Evolutionary conservation across 2,113 vertebrate species (phyloP), one percentile per base, ranked within the genome.

Genomic region (Tyrannus savana): DNA sequence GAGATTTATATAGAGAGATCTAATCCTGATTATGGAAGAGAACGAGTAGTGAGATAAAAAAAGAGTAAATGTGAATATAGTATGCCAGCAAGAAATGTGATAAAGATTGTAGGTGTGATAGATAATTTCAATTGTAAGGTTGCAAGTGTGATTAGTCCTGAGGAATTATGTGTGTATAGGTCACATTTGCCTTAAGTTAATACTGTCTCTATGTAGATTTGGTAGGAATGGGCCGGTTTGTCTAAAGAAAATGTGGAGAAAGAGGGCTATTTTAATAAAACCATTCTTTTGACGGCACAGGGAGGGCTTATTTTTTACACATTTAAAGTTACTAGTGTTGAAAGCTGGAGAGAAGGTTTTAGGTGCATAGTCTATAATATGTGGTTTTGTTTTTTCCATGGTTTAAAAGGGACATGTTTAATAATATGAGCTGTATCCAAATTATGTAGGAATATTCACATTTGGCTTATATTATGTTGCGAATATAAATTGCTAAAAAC

Each of bases 311-410:
- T 53, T 89, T 93, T 93, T 44, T 89, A 8, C 22, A 52, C 1
- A 4, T 58, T 82, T 10, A 12, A 33, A 78, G 11, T 88, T 87
- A 31, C 16, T 17, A 6, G 0, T 44, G 8, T 35, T 94, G 37
- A 74, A 92, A 87, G n/a, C 30, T 55, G 33, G 33, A 78, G 31
- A 52, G 21, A 47, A 81, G 6, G 14, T 72, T 78, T 89, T 59
- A 84, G 35, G 10, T 53, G 25, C 14, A 15, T 19, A 35, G 4
- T 56, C 16, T 27, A 16, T 37, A 77, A 68, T 19, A 21, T 28
- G 25, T 1, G 2, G 1, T 58, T 49, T 81, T 0, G 5, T 58
- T 64, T 86, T 25, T 53, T 15, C 19, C 63, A 0, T 78, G 8
- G 9, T 50, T 72, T 85, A 17, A 83, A 30, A 37, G 7, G 42